Percentiles rank a stretch among this genome's conserved stretches.
Evolutionary conservation across 2,797 vertebrate genomes (phyloP).

Genomic region (Enteromius treurensis): DNA sequence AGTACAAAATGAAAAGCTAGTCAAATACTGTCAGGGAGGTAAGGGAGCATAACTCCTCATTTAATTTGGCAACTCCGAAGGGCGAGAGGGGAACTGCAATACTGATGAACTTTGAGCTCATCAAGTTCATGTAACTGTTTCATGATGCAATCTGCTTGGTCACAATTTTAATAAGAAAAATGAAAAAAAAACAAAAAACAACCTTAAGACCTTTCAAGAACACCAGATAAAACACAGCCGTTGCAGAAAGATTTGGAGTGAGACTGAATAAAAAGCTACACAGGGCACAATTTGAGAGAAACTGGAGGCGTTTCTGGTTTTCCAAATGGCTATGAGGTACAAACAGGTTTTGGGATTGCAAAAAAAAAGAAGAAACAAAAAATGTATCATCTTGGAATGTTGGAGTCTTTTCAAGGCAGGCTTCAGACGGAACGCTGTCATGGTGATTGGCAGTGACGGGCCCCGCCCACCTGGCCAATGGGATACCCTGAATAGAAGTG

Average conservation of each 20-base stretch:
- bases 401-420: slow-evolving; percentile 74
- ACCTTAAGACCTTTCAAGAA: slow-evolving; percentile 67
- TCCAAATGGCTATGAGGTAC: slow-evolving; percentile 23
- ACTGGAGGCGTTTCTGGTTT: slow-evolving; percentile 35
- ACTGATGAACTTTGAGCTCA: slow-evolving; percentile 62
- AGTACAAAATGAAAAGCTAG: slow-evolving; percentile 37
- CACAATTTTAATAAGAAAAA: slow-evolving; percentile 61
- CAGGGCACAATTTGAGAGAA: slow-evolving; percentile 3
- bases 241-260: slow-evolving; percentile 57
- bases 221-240: slow-evolving; percentile 68
- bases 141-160: slow-evolving; percentile 65
- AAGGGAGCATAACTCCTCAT: slow-evolving; percentile 19
- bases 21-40: slow-evolving; percentile 54
- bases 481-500: slow-evolving; percentile 75
- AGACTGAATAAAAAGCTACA: slow-evolving; percentile 41
- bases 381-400: slow-evolving; percentile 83
- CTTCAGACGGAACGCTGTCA: slow-evolving; percentile 79
- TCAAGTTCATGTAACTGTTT: slow-evolving; percentile 56
- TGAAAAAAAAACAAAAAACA: slow-evolving; percentile 67
- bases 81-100: slow-evolving; percentile 59
- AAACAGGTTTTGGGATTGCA: slow-evolving; percentile 62
- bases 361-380: slow-evolving; percentile 43
- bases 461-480: slow-evolving; percentile 75
- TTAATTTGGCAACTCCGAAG: slow-evolving; percentile 72
- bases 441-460: slow-evolving; percentile 77